phyloP scores from a whole-genome alignment of 2,888 invertebrate genomes.

The Norana najaformis region DNA sequence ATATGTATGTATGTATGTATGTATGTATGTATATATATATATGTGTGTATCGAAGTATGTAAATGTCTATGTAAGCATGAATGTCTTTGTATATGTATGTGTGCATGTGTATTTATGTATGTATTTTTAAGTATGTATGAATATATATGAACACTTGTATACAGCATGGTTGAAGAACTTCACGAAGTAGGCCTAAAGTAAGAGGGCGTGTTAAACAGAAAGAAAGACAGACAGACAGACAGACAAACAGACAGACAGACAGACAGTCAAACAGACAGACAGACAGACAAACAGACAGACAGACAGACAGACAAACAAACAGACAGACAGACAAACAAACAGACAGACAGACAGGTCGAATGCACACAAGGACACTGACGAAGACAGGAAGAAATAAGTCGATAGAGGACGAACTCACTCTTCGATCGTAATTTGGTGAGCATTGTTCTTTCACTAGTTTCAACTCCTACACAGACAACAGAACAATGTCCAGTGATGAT shows the following conservation, averaged over 20 bases:
- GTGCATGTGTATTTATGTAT: no score
- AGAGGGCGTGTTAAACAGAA: not conserved
- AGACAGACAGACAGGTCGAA: no score
- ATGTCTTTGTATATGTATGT: not conserved
- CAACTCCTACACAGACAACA: not conserved
- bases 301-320: not conserved
- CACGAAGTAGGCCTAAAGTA: no score
- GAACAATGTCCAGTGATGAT: not conserved
- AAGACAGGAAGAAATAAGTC: not conserved
- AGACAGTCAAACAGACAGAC: not conserved
- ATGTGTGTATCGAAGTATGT: no score
- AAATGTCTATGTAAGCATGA: not conserved
- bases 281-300: not conserved
- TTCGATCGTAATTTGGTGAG: not conserved
- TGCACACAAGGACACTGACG: no score
- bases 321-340: not conserved
- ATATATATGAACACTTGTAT: no score
- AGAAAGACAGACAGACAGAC: not conserved
- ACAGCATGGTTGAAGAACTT: no score
- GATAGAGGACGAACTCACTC: not conserved
- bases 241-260: not conserved
- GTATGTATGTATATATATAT: slow-evolving; percentile 24
- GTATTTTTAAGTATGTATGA: no score
- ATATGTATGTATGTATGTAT: slow-evolving; percentile 30
- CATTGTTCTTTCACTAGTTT: not conserved